Base-by-base conservation (phyloP, 2,797 vertebrate species). In the Momotus momota region DNA sequence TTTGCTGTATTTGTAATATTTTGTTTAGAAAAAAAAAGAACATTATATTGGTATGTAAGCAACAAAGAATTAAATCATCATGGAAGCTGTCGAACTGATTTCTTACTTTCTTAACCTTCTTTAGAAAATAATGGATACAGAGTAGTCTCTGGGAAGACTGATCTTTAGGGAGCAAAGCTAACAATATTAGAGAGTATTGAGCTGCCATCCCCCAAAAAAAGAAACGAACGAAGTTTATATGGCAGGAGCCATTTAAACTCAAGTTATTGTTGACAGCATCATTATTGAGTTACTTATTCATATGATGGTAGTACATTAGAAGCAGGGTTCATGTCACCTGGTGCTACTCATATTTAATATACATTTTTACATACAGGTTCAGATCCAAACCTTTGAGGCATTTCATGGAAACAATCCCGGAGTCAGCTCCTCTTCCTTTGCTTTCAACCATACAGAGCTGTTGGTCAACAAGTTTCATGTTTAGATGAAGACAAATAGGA, bases 131-230 rank as follows among this genome's bases (percentile, higher is more conserved):
- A 29, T 5, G 74, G 12, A 22, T 14, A 40, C 1, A 10, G 6
- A 17, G 12, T 65, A 17, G 29, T 66, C 14, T 81, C 1, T 3
- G 23, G 11, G 31, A 79, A 79, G 3, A 31, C 1, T 22, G 14
- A n/a, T 49, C 58, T 46, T 65, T 43, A 19, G 8, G 31, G 10
- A 49, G 6, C 31, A 81, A 78, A 75, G 4, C 5, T 72, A 45
- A 29, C 6, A 43, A 14, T 4, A 6, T 19, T 48, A 31, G 14
- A 46, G 5, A 60, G 2, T 25, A 62, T 35, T 4, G 4, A 71
- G 13, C 1, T 43, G 20, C 8, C 1, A 1, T 6, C 16, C 23
- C 8, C n/a, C 35, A 35, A 10, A n/a, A n/a, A 66, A 69, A 3
- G 12, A 51, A 10, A 69, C 29, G 18, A 74, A 51, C 8, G 2